Evolutionary conservation across 1,140 invertebrate genomes (phyloP), one percentile per base, ranked within the genome.

Genomic region (Zaprionus lachaisei): DNA sequence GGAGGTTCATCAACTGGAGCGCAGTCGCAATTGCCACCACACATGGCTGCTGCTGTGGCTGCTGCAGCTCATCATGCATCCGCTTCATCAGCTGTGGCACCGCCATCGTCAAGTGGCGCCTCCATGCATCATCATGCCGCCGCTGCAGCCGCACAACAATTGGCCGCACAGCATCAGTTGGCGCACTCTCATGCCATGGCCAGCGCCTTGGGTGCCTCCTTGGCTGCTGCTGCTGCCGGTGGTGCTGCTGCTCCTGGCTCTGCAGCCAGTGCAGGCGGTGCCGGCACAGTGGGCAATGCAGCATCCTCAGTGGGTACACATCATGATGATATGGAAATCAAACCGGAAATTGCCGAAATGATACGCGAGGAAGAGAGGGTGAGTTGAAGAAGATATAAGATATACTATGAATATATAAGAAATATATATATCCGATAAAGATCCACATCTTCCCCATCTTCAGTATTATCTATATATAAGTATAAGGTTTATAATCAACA

Each of bases 281-380:
- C 62, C 0, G 83, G 77, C 28, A 44, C 65, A 6, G 67, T 64
- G 9, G 81, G 60, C 20, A 83, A 72, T n/a, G 62, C 61, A 1
- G 71, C 65, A 28, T 63, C 81, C 1, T 86, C 91, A 61, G 74
- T 79, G 76, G 83, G 81, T 0, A 26, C 74, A 5, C 92, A 92
- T 75, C 92, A 93, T 80, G 97, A 98, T 85, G 97, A 98, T 92
- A 95, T 97, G 93, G 97, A 98, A 94, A 97, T 98, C 93, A 97
- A 97, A 83, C 97, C 97, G 6, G 97, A 97, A 93, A 98, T 98
- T 94, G 97, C 97, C 34, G 97, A 98, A 94, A 98, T 98, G 97
- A 98, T 98, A 91, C 96, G 97, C 92, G 97, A 98, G 94, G 97
- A 98, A 94, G 97, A 98, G 95, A 95, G 97, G 96, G 97, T 98